Evolutionary conservation across 2,113 vertebrate genomes (phyloP).

Genomic region (Rana temporaria): DNA sequence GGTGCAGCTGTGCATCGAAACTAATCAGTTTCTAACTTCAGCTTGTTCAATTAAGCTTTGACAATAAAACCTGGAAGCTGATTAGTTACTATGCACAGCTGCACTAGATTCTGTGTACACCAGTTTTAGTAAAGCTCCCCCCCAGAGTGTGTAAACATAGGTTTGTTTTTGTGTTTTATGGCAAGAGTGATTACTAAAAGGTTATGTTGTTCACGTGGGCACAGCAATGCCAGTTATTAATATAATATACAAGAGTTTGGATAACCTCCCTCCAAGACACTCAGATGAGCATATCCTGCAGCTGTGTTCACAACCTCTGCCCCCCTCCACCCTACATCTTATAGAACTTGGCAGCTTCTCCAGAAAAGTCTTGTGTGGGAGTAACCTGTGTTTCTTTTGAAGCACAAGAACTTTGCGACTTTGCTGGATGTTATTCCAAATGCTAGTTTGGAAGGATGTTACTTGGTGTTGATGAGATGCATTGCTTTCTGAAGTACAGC

Average conservation of each 20-base stretch:
- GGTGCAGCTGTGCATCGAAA: no score
- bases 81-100: no score
- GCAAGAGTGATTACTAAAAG: no score
- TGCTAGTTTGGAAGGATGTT: conserved; percentile 65
- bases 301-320: background rate
- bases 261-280: background rate
- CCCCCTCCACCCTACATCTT: conserved; percentile 35
- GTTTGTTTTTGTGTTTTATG: no score
- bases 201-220: no score
- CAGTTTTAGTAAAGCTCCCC: no score
- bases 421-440: conserved; percentile 52
- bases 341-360: conserved; percentile 64
- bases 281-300: conserved; percentile 18
- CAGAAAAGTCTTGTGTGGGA: conserved; percentile 68
- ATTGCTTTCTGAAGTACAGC: conserved; percentile 63
- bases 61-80: no score
- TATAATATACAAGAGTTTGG: background rate
- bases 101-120: no score
- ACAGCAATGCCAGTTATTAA: no score
- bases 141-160: no score
- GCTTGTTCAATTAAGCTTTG: no score
- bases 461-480: conserved; percentile 61
- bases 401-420: conserved; percentile 68
- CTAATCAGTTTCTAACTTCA: no score
- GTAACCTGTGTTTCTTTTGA: conserved; percentile 66